phyloP scores from a whole-genome alignment of 2,113 vertebrate genomes.

The Empidonax alnorum region DNA sequence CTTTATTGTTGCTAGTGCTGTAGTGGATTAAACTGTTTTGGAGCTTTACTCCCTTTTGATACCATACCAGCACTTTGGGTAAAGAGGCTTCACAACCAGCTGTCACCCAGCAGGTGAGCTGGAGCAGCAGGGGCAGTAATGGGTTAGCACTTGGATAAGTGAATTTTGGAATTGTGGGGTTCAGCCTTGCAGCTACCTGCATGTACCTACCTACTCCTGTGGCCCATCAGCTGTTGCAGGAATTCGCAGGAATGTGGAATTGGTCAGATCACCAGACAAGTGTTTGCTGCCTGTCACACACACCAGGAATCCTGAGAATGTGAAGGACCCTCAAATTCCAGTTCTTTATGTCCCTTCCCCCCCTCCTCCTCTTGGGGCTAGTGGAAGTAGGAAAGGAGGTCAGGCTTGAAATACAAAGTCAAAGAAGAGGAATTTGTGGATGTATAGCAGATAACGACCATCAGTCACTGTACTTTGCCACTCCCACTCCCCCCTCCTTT shows the following conservation, averaged over 20 bases:
- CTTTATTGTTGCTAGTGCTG: not conserved
- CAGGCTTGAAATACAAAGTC: not conserved
- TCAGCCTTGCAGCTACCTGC: not conserved
- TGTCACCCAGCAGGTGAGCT: not conserved
- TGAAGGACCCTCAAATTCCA: not conserved
- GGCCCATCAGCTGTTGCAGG: conserved; percentile 1
- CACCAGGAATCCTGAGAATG: not conserved
- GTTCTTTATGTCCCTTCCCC: not conserved
- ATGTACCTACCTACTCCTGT: not conserved
- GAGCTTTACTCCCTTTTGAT: not conserved
- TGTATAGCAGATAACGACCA: not conserved
- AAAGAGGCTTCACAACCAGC: not conserved
- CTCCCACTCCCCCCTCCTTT: not conserved
- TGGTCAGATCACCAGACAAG: not conserved
- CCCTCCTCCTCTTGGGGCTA: not conserved
- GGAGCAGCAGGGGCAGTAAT: not conserved
- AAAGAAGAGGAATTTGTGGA: not conserved
- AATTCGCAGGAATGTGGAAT: not conserved
- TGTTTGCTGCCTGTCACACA: not conserved
- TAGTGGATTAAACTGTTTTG: not conserved
- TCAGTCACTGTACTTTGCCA: not conserved
- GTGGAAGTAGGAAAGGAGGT: not conserved
- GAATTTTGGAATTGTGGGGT: not conserved
- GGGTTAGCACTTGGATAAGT: not conserved
- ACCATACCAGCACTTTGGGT: not conserved